Evolutionary conservation across 2,113 vertebrate genomes (phyloP), one percentile per base, ranked within the genome.

Genomic region (Lynx canadensis): DNA sequence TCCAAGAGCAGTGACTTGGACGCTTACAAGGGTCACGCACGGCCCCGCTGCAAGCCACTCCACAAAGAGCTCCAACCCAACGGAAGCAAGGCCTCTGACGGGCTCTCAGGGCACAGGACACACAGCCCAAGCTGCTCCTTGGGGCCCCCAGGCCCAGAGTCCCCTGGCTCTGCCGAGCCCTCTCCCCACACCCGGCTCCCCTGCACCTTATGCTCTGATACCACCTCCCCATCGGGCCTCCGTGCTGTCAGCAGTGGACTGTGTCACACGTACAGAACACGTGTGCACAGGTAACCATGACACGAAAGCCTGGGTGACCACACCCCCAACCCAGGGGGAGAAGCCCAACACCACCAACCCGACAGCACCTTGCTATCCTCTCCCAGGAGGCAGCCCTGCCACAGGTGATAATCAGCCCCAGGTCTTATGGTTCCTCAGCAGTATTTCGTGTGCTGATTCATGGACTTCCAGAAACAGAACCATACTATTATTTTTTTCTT

Each of bases 231-330:
- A 45, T n/a, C 27, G 38, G 65, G 81, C 36, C 25, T 66, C n/a
- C 0, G 10, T 7, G 12, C 14, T 3, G 21, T 31, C 78, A 36
- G 3, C 60, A 1, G 13, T 13, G 68, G 50, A 71, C 60, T 2
- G 13, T 4, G 14, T 74, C n/a, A 29, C 0, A 6, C 38, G 6
- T 11, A 13, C 0, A 4, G 0, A 2, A n/a, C 57, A 55, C 0
- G 12, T 1, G 15, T 13, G 13, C 10, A 12, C 2, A 12, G 52
- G n/a, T 7, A 18, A 69, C 29, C 0, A 5, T 21, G 7, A 57
- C 4, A 27, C 13, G 48, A 33, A 41, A 29, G 41, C 63, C 68
- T 1, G 16, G 36, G 65, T 11, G 3, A 41, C 50, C 8, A 27
- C 73, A 15, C 65, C 9, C 48, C 29, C 31, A 19, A 1, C 29